Percentiles rank a stretch among this genome's conserved stretches.
These are phyloP conservation scores for Andricus grossulariae DNA, from an alignment of 1,140 invertebrate genomes.

Conservation along the genomic window DNA sequence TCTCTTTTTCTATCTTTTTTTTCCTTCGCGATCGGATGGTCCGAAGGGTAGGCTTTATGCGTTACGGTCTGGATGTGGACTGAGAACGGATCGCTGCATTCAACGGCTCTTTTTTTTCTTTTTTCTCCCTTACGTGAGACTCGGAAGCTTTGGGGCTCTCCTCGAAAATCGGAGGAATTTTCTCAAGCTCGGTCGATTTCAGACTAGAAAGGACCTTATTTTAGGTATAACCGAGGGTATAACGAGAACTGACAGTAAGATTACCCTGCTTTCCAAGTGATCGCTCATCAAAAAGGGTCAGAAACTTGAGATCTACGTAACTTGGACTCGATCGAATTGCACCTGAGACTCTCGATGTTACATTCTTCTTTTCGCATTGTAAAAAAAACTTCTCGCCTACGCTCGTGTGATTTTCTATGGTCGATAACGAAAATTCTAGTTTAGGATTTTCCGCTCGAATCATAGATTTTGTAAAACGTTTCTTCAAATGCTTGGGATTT, in stretches of 20 bases:
- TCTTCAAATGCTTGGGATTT: no score
- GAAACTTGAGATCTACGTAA: constrained; percentile 50
- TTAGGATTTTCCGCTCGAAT: no score
- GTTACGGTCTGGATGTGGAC: constrained; percentile 47
- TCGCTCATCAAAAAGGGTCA: constrained; percentile 51
- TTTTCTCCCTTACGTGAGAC: constrained; percentile 32
- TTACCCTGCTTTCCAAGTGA: constrained; percentile 57
- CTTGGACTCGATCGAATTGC: constrained; percentile 32
- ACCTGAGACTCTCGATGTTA: constrained; percentile 19
- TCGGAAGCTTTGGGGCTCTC: background rate
- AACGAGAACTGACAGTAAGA: constrained; percentile 57
- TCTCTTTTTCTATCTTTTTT: constrained; percentile 32
- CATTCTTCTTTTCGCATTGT: background rate
- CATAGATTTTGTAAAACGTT: no score
- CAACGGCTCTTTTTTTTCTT: constrained; percentile 50
- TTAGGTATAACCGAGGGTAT: no score
- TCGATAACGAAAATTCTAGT: background rate
- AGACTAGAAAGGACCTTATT: constrained; percentile 52
- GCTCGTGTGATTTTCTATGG: constrained; percentile 5
- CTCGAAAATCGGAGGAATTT: constrained; percentile 50
- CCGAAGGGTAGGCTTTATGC: constrained; percentile 58
- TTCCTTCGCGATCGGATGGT: constrained; percentile 46
- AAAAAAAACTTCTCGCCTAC: background rate
- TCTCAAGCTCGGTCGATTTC: constrained; percentile 53
- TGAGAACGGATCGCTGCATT: constrained; percentile 55